Percentiles rank a stretch among this genome's conserved stretches.
phyloP scores from a whole-genome alignment of 1,140 invertebrate species.

The Geopemphigus sp. region DNA sequence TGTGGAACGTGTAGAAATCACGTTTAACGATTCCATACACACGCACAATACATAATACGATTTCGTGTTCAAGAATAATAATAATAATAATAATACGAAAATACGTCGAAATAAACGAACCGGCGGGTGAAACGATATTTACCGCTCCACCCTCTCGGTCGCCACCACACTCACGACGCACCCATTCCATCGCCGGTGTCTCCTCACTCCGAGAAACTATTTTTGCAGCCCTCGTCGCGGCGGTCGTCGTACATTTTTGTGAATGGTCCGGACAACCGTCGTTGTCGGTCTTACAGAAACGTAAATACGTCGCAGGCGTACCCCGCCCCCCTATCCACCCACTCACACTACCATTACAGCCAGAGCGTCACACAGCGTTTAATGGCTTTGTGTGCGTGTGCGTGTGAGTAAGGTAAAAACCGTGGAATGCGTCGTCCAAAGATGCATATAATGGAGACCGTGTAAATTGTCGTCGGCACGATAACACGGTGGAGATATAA shows the following conservation, averaged over 20 bases:
- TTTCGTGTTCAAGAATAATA: constrained; percentile 18
- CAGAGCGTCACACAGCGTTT: too few species aligned
- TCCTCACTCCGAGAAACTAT: too few species aligned
- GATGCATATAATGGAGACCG: constrained; percentile 11
- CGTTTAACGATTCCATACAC: constrained; percentile 26
- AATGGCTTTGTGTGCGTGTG: neutral
- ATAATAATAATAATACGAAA: neutral
- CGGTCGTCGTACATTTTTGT: neutral
- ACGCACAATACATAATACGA: constrained; percentile 5
- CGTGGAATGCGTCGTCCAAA: constrained; percentile 19
- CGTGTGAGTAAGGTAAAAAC: neutral
- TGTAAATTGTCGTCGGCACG: constrained; percentile 41
- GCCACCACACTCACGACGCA: neutral
- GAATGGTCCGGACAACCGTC: neutral
- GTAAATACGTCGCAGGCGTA: neutral
- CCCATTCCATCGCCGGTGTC: too few species aligned
- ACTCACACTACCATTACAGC: too few species aligned
- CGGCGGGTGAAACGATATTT: neutral
- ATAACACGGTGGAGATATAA: neutral
- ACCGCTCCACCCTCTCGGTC: neutral
- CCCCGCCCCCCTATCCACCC: too few species aligned
- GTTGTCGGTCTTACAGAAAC: neutral
- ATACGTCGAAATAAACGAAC: constrained; percentile 8
- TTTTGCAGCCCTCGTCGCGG: constrained; percentile 16
- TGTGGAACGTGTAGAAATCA: constrained; percentile 17